Base-by-base conservation (phyloP, 2,888 invertebrate species). In the Tyria jacobaeae region DNA sequence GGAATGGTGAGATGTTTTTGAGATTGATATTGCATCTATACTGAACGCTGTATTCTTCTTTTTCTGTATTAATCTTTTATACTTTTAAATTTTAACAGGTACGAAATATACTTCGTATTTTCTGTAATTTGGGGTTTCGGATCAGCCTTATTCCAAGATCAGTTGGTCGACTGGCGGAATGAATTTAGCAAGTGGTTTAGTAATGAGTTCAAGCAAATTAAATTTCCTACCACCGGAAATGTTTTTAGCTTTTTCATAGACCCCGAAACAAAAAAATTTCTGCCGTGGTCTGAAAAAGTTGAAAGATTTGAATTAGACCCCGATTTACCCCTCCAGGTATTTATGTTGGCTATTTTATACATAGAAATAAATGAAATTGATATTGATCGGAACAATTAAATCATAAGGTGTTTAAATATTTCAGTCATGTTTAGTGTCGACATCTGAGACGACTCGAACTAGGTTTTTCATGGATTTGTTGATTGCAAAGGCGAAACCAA, bases 111-210 rank as follows among this genome's bases (percentile, higher is more conserved):
- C 88, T 99, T 99, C 89, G 98, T 96, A 0, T 99, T 99, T 85
- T 96, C 96, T 35, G 95, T 96, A 60, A 95, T 99, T 31, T 99
- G 99, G 99, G 98, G 98, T 0, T 99, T 99, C 83, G 99, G 99
- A 2, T 98, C 99, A 0, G 96, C 97, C 0, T 95, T 97, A 62
- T 98, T 97, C 88, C 98, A 98, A 94, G 99, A 99, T 92, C 96
- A 98, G 94, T 92, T 98, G 48, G 95, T 97, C 5, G 99, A 99
- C 86, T 98, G 98, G 96, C 95, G 99, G 49, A 97, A 97, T 74
- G 99, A 99, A 84, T 99, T 99, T 87, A 97, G 97, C 83, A 99
- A 98, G 88, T 99, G 99, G 99, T 99, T 98, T 95, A 94, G 95
- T 24, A 97, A 96, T 71, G 99, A 99, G 90, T 99, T 98, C 88